These are phyloP conservation scores for Microctonus aethiopoides DNA, from an alignment of 2,888 invertebrate species.

Conservation along the genomic window DNA sequence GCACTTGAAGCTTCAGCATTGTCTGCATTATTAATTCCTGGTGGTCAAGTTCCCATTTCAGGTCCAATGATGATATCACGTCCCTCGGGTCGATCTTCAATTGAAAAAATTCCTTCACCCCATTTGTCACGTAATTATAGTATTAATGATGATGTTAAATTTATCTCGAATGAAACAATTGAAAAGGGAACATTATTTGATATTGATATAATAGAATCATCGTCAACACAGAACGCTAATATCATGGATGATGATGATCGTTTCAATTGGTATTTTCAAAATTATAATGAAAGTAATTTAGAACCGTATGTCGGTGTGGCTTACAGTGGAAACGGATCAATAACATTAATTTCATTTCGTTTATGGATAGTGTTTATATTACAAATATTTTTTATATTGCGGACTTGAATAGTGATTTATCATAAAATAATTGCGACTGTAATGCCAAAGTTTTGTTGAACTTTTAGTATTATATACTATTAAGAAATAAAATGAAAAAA, in stretches of 20 bases:
- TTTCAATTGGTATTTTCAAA: slow-evolving; percentile 88
- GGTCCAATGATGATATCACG: slow-evolving; percentile 66
- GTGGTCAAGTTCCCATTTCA: slow-evolving; percentile 68
- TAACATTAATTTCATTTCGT: not conserved
- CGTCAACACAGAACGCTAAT: slow-evolving; percentile 39
- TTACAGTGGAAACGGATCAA: slow-evolving; percentile 39
- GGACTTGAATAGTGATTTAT: slow-evolving; percentile 1
- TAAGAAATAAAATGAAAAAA: slow-evolving; percentile 18
- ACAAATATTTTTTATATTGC: slow-evolving; percentile 36
- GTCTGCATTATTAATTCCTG: slow-evolving; percentile 75
- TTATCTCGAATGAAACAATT: slow-evolving; percentile 51
- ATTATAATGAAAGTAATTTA: slow-evolving; percentile 77
- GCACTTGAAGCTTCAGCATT: slow-evolving; percentile 69
- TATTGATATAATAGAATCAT: not conserved
- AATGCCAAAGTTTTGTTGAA: slow-evolving; percentile 14
- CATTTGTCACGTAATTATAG: slow-evolving; percentile 48
- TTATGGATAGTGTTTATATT: slow-evolving; percentile 19
- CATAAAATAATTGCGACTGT: not conserved
- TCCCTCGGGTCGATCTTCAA: slow-evolving; percentile 70
- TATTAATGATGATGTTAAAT: slow-evolving; percentile 29
- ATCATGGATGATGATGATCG: slow-evolving; percentile 70
- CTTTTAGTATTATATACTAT: not conserved
- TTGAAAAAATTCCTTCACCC: slow-evolving; percentile 72
- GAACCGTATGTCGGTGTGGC: slow-evolving; percentile 68
- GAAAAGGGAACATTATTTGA: not conserved